A percentile compares a stretch with the other conserved stretches of the same genome.
Conservation (phyloP, 2,888 invertebrate genomes). For the Andrena fulva region DNA sequence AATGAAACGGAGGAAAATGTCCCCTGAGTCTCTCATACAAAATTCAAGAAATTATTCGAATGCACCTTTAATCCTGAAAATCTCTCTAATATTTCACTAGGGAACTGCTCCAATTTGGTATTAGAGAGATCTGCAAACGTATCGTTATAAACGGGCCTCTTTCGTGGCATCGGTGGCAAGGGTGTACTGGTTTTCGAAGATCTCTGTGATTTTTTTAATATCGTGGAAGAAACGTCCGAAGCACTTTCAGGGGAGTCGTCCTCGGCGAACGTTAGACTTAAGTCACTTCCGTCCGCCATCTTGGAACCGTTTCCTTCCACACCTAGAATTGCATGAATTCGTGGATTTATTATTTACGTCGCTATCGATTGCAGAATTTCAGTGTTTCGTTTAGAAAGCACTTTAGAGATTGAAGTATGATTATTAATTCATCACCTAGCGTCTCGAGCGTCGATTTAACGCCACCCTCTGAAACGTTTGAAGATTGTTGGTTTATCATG, state of each 20-base stretch:
- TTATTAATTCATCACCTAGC: constrained; percentile 34
- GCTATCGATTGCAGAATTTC: neutral
- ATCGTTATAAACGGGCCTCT: constrained; percentile 65
- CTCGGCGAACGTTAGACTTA: constrained; percentile 50
- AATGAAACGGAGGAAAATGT: neutral
- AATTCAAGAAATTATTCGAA: neutral
- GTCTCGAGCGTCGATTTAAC: constrained; percentile 1
- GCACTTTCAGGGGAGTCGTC: constrained; percentile 61
- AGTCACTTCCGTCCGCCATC: constrained; percentile 46
- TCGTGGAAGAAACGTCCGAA: constrained; percentile 65
- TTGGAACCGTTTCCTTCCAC: constrained; percentile 6
- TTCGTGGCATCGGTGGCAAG: constrained; percentile 54
- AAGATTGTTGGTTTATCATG: neutral
- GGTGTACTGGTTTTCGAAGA: constrained; percentile 12
- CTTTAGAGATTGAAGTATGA: neutral
- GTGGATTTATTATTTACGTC: neutral
- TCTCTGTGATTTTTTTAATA: constrained; percentile 53
- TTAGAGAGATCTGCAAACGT: constrained; percentile 72
- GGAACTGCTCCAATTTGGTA: constrained; percentile 66
- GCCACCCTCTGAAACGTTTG: neutral
- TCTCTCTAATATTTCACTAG: constrained; percentile 66
- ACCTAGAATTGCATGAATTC: neutral
- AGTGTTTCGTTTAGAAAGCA: neutral
- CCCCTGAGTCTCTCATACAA: too few species aligned
- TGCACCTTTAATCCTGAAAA: constrained; percentile 69